These are phyloP conservation scores for Silurus glanis DNA, from an alignment of 2,113 vertebrate species.

Conservation along the genomic window DNA sequence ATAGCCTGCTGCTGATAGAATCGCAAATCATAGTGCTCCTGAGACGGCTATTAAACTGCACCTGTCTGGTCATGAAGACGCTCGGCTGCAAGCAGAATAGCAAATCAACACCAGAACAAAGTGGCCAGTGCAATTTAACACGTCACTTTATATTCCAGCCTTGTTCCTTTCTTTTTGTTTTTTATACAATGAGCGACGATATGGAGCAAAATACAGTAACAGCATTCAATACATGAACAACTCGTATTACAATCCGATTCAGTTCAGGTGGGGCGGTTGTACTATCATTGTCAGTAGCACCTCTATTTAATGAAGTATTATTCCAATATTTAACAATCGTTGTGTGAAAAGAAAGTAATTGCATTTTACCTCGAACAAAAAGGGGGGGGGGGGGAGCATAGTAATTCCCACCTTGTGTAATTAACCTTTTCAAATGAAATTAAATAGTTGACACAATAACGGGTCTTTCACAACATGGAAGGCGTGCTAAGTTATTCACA, in stretches of 20 bases:
- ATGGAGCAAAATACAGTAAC: background rate
- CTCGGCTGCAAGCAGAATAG: constrained; percentile 46
- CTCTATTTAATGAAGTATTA: constrained; percentile 13
- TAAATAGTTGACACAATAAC: constrained; percentile 24
- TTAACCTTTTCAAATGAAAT: constrained; percentile 8
- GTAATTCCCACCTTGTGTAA: constrained; percentile 8
- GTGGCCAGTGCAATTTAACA: constrained; percentile 18
- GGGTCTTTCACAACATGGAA: constrained; percentile 22
- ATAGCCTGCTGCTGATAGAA: constrained; percentile 54
- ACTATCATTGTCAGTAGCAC: background rate
- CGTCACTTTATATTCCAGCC: background rate
- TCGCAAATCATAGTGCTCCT: constrained; percentile 56
- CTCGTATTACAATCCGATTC: background rate
- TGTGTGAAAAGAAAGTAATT: constrained; percentile 8
- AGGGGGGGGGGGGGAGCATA: background rate
- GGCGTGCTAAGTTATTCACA: background rate
- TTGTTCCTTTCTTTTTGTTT: background rate
- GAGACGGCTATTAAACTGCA: constrained; percentile 44
- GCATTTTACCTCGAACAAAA: constrained; percentile 11
- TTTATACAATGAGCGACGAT: background rate
- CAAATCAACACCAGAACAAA: constrained; percentile 15
- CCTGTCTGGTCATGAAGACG: constrained; percentile 43
- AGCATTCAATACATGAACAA: background rate
- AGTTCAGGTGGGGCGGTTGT: background rate
- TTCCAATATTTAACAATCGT: constrained; percentile 21